Evolutionary conservation across 2,113 vertebrate species (phyloP), one percentile per base, ranked within the genome.

Genomic region (Psophia crepitans): DNA sequence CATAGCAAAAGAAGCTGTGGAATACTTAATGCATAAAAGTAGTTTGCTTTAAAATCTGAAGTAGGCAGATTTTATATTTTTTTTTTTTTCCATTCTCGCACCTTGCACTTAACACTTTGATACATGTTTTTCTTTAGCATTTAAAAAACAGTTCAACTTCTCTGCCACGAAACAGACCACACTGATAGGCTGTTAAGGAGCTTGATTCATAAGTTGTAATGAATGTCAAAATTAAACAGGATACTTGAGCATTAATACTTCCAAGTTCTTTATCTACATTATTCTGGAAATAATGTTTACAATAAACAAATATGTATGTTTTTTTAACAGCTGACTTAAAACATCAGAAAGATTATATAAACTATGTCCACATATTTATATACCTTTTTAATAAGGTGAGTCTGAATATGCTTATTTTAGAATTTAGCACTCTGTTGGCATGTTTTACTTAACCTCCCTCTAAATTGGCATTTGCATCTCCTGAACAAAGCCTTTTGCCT

Each of bases 401-500:
- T 48, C 30, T 53, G 48, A 74, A 65, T 79, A 44, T 4, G 5
- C 24, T 91, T 91, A 48, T 53, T 94, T 87, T 85, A 84, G 63
- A 89, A 84, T 18, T 90, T 89, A 69, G 32, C n/a, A 65, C 26
- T 93, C 85, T 27, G 6, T 51, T 26, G 37, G 19, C 27, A 11
- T 93, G 48, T 93, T 96, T 93, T 94, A 70, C 71, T 80, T 77
- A 87, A 51, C n/a, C 49, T 73, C 28, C 44, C 22, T 37, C 37
- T 70, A 70, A 84, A 70, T 1, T 80, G 75, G 41, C 56, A 63
- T 88, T 93, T 90, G 46, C 68, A 66, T 94, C 51, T 84, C 60
- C 64, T 37, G 41, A 88, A 90, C 88, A 94, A 93, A 96, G 85
- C 46, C 49, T 87, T 93, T 91, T 94, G 87, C 92, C 90, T 95